Evolutionary conservation across 2,113 vertebrate genomes (phyloP), one percentile per base, ranked within the genome.

Genomic region (Bujurquina vittata): DNA sequence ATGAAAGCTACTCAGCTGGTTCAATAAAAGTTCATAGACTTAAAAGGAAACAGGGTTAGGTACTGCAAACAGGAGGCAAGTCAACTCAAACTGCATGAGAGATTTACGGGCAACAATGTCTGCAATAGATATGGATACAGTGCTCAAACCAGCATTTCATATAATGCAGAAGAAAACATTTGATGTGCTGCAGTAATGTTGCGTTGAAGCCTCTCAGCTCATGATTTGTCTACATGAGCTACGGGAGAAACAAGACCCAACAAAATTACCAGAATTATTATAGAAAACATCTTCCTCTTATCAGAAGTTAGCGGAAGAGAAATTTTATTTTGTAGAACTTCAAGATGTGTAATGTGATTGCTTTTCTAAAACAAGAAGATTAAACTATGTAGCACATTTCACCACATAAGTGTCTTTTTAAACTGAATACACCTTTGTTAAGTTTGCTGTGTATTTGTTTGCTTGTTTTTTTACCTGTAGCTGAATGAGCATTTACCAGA

Each of bases 41-140:
- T 76, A 23, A 46, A 29, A 43, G 3, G 8, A 29, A 20, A 46
- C 22, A 43, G 17, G 17, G 74, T 14, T 12, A 18, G 56, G 26
- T 40, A 29, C 10, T 43, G 74, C 35, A 76, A 58, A 58, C 56
- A 59, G 56, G 55, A 59, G 74, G 56, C 22, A 59, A 57, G 65
- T 7, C 65, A 72, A 31, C 73, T 26, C 2, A 60, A 22, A 46
- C 52, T 69, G 22, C 22, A 58, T 57, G 46, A 73, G 60, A 62
- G 54, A 82, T 26, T 87, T 31, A 46, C 76, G 22, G 37, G 55
- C 77, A 67, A 35, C 22, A 10, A 22, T 85, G 80, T 58, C 26
- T 61, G 9, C 31, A 74, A 4, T 67, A 63, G 17, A 43, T 1
- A 43, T 67, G 6, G 55, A 57, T 40, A 33, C 49, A 75, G 33